Conservation (phyloP, 2,113 vertebrate species). For the Pipa parva region DNA sequence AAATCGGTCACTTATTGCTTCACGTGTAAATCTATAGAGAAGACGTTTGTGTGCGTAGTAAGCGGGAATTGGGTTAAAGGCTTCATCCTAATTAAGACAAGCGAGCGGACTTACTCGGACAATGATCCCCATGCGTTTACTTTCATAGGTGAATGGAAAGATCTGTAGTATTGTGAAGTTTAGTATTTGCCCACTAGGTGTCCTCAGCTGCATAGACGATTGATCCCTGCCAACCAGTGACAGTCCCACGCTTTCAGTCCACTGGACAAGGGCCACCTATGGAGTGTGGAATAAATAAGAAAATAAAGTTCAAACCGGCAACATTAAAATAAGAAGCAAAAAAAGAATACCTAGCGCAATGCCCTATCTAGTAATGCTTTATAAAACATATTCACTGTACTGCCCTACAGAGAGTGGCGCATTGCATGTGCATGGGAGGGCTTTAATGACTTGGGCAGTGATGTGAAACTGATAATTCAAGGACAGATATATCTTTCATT, state of each 20-base stretch:
- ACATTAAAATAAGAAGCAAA: too few relatives aligned
- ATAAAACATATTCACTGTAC: too few relatives aligned
- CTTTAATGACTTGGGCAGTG: too few relatives aligned
- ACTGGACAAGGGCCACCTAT: slow-evolving; percentile 96
- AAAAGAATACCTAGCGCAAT: too few relatives aligned
- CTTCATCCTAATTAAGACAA: neutral
- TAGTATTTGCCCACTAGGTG: slow-evolving; percentile 93
- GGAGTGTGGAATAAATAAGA: neutral
- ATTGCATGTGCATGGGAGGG: too few relatives aligned
- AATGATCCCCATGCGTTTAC: slow-evolving; percentile 96
- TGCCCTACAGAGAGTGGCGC: too few relatives aligned
- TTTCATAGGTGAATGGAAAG: slow-evolving; percentile 96
- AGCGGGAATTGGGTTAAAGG: accelerated
- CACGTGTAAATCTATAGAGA: neutral
- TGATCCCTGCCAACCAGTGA: slow-evolving; percentile 93
- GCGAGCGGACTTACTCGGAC: slow-evolving; percentile 73
- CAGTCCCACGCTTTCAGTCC: slow-evolving; percentile 93
- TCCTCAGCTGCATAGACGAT: slow-evolving; percentile 96
- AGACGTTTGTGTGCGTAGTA: too few relatives aligned
- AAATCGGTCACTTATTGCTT: neutral
- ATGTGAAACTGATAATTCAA: too few relatives aligned
- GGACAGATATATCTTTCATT: too few relatives aligned
- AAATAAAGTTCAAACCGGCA: neutral
- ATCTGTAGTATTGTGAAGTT: slow-evolving; percentile 97
- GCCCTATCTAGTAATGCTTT: too few relatives aligned